Evolutionary conservation across 1,140 invertebrate species (phyloP).

Genomic region (Cylas formicarius): DNA sequence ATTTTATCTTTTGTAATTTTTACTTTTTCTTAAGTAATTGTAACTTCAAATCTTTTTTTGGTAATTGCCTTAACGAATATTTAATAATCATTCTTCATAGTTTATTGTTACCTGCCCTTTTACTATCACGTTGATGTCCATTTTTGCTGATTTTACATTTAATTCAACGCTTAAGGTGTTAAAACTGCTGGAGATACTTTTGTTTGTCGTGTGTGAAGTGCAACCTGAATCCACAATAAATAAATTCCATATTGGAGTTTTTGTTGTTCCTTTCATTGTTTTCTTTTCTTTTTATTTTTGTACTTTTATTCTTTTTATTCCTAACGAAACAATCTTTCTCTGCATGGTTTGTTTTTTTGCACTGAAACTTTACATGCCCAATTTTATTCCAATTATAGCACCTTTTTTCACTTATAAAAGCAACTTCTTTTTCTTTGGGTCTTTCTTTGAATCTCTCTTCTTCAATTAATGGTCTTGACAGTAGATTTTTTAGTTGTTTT

Average conservation of each 20-base stretch:
- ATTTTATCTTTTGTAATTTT: slow-evolving; percentile 5
- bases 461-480: slow-evolving; percentile 2
- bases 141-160: slow-evolving; percentile 1
- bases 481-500: too few species aligned
- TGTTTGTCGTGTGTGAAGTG: slow-evolving; percentile 3
- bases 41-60: too few species aligned
- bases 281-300: slow-evolving; percentile 6
- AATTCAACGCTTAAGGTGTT: neutral
- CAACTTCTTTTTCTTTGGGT: slow-evolving; percentile 3
- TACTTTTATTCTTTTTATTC: slow-evolving; percentile 1
- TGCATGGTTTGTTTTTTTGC: slow-evolving; percentile 5
- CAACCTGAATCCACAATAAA: slow-evolving; percentile 9
- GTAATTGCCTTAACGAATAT: too few species aligned
- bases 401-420: slow-evolving; percentile 10
- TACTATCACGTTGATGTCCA: slow-evolving; percentile 1
- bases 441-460: neutral
- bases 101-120: too few species aligned
- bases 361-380: slow-evolving; percentile 3
- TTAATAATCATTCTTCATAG: slow-evolving; percentile 31
- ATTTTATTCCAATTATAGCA: slow-evolving; percentile 5
- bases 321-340: slow-evolving; percentile 11
- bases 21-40: neutral
- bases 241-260: neutral
- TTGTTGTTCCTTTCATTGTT: neutral
- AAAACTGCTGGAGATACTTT: neutral